Conservation (phyloP, 2,113 vertebrate genomes). For the Chionodraco myersi region DNA sequence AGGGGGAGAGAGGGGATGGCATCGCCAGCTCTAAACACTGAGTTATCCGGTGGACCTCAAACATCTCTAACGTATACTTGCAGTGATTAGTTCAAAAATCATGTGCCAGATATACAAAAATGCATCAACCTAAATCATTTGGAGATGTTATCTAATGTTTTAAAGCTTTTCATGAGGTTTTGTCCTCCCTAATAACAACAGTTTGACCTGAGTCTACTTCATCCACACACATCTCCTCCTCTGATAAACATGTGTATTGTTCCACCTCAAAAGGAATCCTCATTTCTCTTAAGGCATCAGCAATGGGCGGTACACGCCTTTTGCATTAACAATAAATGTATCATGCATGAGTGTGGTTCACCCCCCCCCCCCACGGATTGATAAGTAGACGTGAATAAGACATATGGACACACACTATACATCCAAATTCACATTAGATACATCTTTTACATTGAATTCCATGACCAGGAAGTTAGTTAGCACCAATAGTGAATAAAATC, state of each 20-base stretch:
- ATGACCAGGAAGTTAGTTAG: neutral
- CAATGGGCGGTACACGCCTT: conserved; percentile 79
- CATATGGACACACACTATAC: conserved; percentile 43
- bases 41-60: neutral
- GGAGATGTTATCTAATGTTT: neutral
- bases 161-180: neutral
- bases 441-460: neutral
- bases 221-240: conserved; percentile 53
- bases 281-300: conserved; percentile 71
- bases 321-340: conserved; percentile 82
- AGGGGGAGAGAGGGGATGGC: too few species aligned
- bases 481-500: conserved; percentile 4
- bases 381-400: conserved; percentile 73
- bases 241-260: conserved; percentile 78
- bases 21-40: too few species aligned
- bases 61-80: neutral
- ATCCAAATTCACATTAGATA: conserved; percentile 19
- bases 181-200: conserved; percentile 15
- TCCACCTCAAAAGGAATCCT: conserved; percentile 77
- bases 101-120: neutral
- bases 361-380: conserved; percentile 64
- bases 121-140: neutral
- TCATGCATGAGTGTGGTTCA: conserved; percentile 75
- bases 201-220: conserved; percentile 34
- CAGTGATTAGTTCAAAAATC: neutral